Evolutionary conservation across 1,140 invertebrate species (phyloP), one percentile per base, ranked within the genome.

Genomic region (Tetramorium parvispinum): DNA sequence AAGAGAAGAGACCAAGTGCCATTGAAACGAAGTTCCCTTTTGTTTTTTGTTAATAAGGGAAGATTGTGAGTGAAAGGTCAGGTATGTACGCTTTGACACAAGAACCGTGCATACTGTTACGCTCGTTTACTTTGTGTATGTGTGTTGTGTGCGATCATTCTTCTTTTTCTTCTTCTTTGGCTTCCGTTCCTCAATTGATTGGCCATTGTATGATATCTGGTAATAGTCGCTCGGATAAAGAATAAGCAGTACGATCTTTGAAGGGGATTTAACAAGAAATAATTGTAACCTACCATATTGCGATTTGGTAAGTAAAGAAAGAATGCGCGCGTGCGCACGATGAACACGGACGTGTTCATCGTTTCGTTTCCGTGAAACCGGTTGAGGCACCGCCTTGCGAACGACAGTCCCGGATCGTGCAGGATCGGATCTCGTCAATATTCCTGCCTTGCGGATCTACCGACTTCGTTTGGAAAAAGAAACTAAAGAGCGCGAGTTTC

Each of bases 361-460:
- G n/a, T 16, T 13, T 79, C 77, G 27, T 53, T 79, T 79, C 77
- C 46, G 37, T 8, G 77, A 55, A 68, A 81, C 77, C 77, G 77
- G 61, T 81, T 68, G 27, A 53, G 77, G 63, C 46, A 68, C 61
- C 63, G 63, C 63, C 63, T 68, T 13, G 7, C n/a, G 4, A 6
- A 32, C 46, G n/a, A 78, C 21, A 10, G 57, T 79, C 43, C 10
- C 18, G 59, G 46, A 11, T 11, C 46, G n/a, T 6, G 21, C 77
- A 68, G 46, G 77, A 40, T 68, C 77, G 75, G 75, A 13, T 46
- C 40, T 43, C 46, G 46, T 3, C 40, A 1, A 43, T 32, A 32
- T 32, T 32, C 3, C 32, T 32, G 32, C 32, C 32, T 32, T 32
- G 32, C 32, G 32, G 32, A 32, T 32, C 32, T 32, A 32, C 32